These are phyloP conservation scores for Sinopyrophorus schimmeli DNA, from an alignment of 2,888 invertebrate species.

Conservation along the genomic window DNA sequence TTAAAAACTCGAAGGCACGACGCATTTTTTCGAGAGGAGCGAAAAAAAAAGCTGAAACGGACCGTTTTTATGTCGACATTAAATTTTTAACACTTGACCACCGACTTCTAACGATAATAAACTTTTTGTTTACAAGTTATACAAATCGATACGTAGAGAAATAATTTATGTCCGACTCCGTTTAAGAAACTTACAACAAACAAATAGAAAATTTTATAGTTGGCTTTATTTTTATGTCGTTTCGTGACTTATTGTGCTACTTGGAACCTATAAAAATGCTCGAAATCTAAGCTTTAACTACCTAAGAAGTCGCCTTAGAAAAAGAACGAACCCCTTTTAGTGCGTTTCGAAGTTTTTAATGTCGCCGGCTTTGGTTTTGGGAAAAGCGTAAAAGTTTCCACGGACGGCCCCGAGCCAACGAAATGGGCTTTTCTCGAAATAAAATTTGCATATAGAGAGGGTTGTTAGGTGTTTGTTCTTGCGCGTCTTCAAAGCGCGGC, in stretches of 20 bases:
- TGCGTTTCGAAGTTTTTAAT: no score
- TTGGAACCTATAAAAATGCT: constrained; percentile 9
- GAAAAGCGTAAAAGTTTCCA: constrained; percentile 1
- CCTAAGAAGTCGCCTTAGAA: constrained; percentile 11
- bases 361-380: constrained; percentile 1
- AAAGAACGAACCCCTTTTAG: no score
- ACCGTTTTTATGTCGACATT: constrained; percentile 33
- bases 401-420: background rate
- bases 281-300: constrained; percentile 9
- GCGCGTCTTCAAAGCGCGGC: no score
- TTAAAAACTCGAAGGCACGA: background rate
- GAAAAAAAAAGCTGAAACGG: constrained; percentile 13
- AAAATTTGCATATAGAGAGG: constrained; percentile 14
- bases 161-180: constrained; percentile 6
- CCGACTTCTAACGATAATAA: constrained; percentile 12
- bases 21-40: constrained; percentile 1
- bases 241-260: constrained; percentile 23
- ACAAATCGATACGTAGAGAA: no score
- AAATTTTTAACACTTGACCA: constrained; percentile 37
- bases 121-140: constrained; percentile 11
- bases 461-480: no score
- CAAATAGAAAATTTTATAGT: constrained; percentile 25
- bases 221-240: constrained; percentile 19
- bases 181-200: constrained; percentile 31
- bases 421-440: no score